Evolutionary conservation across 2,888 invertebrate genomes (phyloP).

Genomic region (Eretmocerus hayati): DNA sequence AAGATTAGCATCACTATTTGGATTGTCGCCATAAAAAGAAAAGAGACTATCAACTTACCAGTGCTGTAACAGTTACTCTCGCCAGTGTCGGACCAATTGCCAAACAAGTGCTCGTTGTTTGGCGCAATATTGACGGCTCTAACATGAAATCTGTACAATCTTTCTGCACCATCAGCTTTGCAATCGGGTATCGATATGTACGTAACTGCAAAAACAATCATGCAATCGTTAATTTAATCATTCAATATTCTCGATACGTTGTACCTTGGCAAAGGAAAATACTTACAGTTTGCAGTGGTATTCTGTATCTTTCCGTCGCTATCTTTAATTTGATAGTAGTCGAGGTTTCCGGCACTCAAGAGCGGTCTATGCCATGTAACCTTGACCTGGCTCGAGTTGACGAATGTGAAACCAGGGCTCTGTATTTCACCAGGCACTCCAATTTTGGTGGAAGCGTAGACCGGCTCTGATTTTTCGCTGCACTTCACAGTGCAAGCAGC

Average conservation of each 20-base stretch:
- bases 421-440: slow-evolving; percentile 50
- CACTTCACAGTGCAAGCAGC: slow-evolving; percentile 66
- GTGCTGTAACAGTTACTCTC: slow-evolving; percentile 44
- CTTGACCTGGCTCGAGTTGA: slow-evolving; percentile 47
- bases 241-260: not conserved
- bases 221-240: not conserved
- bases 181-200: slow-evolving; percentile 43
- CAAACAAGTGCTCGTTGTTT: slow-evolving; percentile 34
- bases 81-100: slow-evolving; percentile 46
- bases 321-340: slow-evolving; percentile 51
- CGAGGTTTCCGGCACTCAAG: slow-evolving; percentile 46
- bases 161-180: slow-evolving; percentile 35
- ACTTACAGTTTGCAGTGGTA: slow-evolving; percentile 33
- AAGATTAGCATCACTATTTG: too few species aligned
- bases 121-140: slow-evolving; percentile 43
- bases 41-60: slow-evolving; percentile 28
- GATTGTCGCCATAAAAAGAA: not conserved
- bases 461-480: slow-evolving; percentile 53
- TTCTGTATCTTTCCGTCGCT: slow-evolving; percentile 38
- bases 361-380: slow-evolving; percentile 50
- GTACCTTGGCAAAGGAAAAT: not conserved
- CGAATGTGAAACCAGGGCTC: slow-evolving; percentile 42
- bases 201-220: slow-evolving; percentile 29
- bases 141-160: slow-evolving; percentile 39
- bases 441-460: slow-evolving; percentile 55